Evolutionary conservation across 2,888 invertebrate species (phyloP).

Genomic region (Ephialtes manifestator): DNA sequence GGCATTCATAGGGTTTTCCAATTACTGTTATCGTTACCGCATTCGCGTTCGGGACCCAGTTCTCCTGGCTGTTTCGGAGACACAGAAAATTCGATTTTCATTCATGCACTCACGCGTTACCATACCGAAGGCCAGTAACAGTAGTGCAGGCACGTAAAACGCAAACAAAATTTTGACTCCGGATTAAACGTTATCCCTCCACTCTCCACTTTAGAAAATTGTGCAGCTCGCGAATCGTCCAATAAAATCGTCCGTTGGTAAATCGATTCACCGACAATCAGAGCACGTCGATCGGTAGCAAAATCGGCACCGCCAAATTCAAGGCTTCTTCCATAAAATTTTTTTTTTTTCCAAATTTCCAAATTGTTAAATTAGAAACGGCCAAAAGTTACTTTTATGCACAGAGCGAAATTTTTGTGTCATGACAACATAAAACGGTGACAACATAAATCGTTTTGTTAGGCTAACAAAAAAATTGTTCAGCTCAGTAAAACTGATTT

Average conservation of each 20-base stretch:
- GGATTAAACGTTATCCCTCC: conserved; percentile 20
- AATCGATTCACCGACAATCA: not conserved
- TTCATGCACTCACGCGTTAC: conserved; percentile 12
- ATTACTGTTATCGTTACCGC: conserved; percentile 49
- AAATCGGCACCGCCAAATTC: not conserved
- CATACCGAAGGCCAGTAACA: conserved; percentile 1
- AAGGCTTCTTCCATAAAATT: not conserved
- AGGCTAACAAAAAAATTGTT: too few relatives aligned
- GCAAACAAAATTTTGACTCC: conserved; percentile 26
- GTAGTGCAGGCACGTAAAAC: conserved; percentile 9
- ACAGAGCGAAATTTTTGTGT: too few relatives aligned
- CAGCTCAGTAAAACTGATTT: too few relatives aligned
- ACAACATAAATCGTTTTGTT: too few relatives aligned
- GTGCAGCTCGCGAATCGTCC: not conserved
- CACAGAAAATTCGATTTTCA: conserved; percentile 33
- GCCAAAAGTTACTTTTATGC: too few relatives aligned
- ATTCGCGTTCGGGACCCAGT: conserved; percentile 18
- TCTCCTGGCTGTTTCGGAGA: not conserved
- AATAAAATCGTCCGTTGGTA: not conserved
- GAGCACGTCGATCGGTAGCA: not conserved
- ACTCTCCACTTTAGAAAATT: conserved; percentile 3
- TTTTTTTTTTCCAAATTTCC: too few relatives aligned
- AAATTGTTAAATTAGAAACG: too few relatives aligned
- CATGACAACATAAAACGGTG: too few relatives aligned
- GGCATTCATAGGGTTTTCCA: conserved; percentile 36